These are phyloP conservation scores for Phengaris arion DNA, from an alignment of 2,888 invertebrate species.

Conservation along the genomic window DNA sequence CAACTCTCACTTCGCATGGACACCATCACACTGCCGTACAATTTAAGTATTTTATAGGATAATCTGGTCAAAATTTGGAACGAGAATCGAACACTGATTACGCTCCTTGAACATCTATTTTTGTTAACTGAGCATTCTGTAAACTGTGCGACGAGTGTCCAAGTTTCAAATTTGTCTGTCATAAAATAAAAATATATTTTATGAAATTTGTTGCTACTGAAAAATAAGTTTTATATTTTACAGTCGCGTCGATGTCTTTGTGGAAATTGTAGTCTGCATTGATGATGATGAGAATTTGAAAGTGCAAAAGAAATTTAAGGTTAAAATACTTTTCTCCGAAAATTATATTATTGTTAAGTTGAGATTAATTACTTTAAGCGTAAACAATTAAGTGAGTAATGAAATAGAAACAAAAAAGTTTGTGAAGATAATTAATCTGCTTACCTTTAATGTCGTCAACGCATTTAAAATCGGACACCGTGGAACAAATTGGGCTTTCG, in stretches of 20 bases:
- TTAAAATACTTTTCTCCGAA: background rate
- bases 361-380: slow-evolving; percentile 14
- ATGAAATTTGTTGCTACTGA: too few relatives aligned
- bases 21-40: too few relatives aligned
- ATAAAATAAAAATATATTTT: too few relatives aligned
- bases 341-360: background rate
- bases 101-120: too few relatives aligned
- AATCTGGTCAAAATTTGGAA: too few relatives aligned
- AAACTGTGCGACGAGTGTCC: background rate
- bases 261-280: too few relatives aligned
- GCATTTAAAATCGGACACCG: slow-evolving; percentile 57
- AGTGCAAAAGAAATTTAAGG: background rate
- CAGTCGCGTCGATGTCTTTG: too few relatives aligned
- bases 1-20: too few relatives aligned
- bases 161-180: background rate
- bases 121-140: too few relatives aligned
- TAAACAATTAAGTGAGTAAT: slow-evolving; percentile 9
- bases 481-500: slow-evolving; percentile 62
- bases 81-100: too few relatives aligned
- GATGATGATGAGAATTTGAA: background rate
- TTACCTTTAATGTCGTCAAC: slow-evolving; percentile 59
- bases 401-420: slow-evolving; percentile 24
- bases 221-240: too few relatives aligned
- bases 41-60: too few relatives aligned
- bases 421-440: slow-evolving; percentile 25